Base-by-base conservation (phyloP, 2,888 invertebrate species). In the Drosophila buzzatii region DNA sequence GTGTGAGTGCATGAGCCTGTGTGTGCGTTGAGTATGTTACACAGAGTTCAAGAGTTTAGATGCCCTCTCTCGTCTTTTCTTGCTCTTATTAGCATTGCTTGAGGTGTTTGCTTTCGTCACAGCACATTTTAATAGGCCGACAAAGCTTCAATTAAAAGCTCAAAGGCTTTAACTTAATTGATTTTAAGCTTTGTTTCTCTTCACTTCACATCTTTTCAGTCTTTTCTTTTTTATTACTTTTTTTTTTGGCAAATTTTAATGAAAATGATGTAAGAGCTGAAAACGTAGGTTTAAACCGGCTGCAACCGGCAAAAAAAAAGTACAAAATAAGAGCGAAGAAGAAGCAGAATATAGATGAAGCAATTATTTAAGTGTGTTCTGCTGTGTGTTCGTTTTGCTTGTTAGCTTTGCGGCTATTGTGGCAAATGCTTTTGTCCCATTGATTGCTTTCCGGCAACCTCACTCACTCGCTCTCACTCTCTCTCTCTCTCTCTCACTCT, bases 181-280 rank as follows among this genome's bases (percentile, higher is more conserved):
- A 42, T 76, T 44, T 37, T 16, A 59, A 63, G 49, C 45, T 39
- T n/a, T 58, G n/a, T 45, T 31, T n/a, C 12, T 4, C 45, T 47
- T 55, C 12, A 9, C 4, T 49, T 1, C n/a, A 6, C 27, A 44
- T 27, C 9, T 76, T 37, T 41, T 14, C 51, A 58, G 44, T 41
- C n/a, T n/a, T 37, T 12, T 44, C 8, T 42, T 18, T 35, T 3
- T 3, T 53, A 41, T 49, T 10, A 16, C 16, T 67, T 62, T 31
- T 60, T 9, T 23, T 18, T 73, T 75, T 27, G 68, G 65, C 56
- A 66, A 61, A 51, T 74, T 65, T 65, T 55, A 73, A 71, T 82
- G 69, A 73, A 71, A 72, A 67, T 83, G 81, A 89, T 89, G 83
- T 76, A 79, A 82, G 76, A 82, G 76, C 81, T 53, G 62, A 45